Conservation (phyloP, 2,888 invertebrate species). For the Dromius quadrimaculatus region DNA sequence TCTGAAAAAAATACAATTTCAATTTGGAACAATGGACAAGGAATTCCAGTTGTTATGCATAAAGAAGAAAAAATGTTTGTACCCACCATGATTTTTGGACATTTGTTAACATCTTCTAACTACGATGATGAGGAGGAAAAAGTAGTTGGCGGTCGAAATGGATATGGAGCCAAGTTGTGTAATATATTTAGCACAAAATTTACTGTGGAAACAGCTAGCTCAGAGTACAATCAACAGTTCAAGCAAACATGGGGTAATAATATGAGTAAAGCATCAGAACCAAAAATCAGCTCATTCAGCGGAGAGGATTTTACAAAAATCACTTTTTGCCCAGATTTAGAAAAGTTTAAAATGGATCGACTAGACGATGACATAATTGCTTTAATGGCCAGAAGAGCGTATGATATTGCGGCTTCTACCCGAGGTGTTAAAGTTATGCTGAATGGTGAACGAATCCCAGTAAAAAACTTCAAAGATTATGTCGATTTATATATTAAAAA, state of each 20-base stretch:
- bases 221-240: conserved; percentile 87
- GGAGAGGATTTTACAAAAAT: conserved; percentile 92
- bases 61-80: conserved; percentile 99
- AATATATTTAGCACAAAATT: conserved; percentile 99
- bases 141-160: conserved; percentile 96
- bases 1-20: conserved; percentile 89
- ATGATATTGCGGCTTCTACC: conserved; percentile 93
- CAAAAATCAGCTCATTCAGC: conserved; percentile 81
- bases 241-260: conserved; percentile 97
- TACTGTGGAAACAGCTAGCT: conserved; percentile 92
- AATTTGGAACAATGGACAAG: conserved; percentile 97
- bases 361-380: conserved; percentile 94
- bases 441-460: conserved; percentile 87
- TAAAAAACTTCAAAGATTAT: conserved; percentile 96
- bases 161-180: conserved; percentile 98
- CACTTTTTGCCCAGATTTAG: conserved; percentile 93
- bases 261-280: conserved; percentile 93
- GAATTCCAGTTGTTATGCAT: conserved; percentile 97
- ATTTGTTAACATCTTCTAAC: conserved; percentile 97
- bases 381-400: conserved; percentile 94
- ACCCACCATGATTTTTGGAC: conserved; percentile 99
- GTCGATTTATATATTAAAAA: conserved; percentile 91
- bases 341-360: conserved; percentile 94
- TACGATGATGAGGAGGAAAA: conserved; percentile 99
- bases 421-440: conserved; percentile 90